A percentile compares a stretch with the other conserved stretches of the same genome.
Conservation (phyloP, 1,140 invertebrate species). For the Microplitis demolitor region DNA sequence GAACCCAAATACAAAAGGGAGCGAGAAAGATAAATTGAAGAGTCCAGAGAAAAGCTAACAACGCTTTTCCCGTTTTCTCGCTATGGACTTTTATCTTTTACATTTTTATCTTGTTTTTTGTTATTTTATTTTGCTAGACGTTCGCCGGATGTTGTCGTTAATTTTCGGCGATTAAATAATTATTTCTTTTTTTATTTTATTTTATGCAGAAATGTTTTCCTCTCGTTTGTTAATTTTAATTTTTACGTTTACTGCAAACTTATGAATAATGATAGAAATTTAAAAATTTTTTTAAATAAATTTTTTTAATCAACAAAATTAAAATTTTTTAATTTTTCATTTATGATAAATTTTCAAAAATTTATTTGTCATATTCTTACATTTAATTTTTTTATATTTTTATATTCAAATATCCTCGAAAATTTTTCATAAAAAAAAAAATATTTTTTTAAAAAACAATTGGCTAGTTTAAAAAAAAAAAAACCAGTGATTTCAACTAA, state of each 20-base stretch:
- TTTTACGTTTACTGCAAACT: background rate
- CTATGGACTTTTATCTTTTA: background rate
- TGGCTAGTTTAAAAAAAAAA: too few relatives aligned
- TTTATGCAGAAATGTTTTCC: background rate
- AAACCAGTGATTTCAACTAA: too few relatives aligned
- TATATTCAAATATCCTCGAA: too few relatives aligned
- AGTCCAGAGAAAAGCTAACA: background rate
- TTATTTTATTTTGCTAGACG: background rate
- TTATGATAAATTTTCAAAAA: too few relatives aligned
- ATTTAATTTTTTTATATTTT: too few relatives aligned
- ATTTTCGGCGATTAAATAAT: background rate
- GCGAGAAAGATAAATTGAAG: constrained; percentile 15
- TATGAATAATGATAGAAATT: too few relatives aligned
- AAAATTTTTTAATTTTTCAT: too few relatives aligned
- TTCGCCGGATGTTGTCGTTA: background rate
- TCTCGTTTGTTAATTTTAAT: background rate
- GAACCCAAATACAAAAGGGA: constrained; percentile 1
- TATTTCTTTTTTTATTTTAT: background rate
- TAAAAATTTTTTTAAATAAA: too few relatives aligned
- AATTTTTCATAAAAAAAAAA: too few relatives aligned
- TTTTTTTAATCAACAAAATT: too few relatives aligned
- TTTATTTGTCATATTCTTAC: too few relatives aligned
- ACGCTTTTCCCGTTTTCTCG: constrained; percentile 11
- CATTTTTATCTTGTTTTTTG: background rate
- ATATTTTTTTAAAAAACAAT: too few relatives aligned